Evolutionary conservation across 2,113 vertebrate species (phyloP), one percentile per base, ranked within the genome.

Genomic region (Solea senegalensis): DNA sequence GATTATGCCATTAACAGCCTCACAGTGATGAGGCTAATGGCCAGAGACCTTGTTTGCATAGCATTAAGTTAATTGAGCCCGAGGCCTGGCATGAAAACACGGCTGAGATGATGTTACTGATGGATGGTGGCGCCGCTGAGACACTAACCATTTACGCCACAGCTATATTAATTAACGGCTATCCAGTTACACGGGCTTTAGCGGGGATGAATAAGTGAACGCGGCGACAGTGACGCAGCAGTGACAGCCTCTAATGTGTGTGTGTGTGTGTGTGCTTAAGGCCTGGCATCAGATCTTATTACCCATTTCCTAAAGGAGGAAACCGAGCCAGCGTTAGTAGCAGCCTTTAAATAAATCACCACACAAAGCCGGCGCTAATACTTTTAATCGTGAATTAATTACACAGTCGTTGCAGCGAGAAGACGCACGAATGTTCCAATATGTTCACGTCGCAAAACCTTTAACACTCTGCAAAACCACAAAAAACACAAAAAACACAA

Each of bases 51-150:
- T 93, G 95, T 98, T 97, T 97, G 95, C 96, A 98, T 98, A 94
- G 94, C 95, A 98, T 98, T 98, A 97, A 93, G 94, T 95, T 98
- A 98, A 98, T 98, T 96, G 95, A 95, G 95, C 90, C 87, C 72
- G 93, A 77, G 85, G 89, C 89, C 83, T 88, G 88, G 93, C 88
- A 87, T 83, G 80, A 89, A 92, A 75, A 90, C 86, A 91, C 92
- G 84, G 89, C 91, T 58, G 80, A 92, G 95, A 94, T 95, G 91
- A 93, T 93, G 91, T 97, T 98, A 95, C 96, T 90, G 94, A 95
- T 93, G 93, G 94, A 95, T 86, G 89, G 93, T 91, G 91, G 94
- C 92, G 92, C 95, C 92, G 95, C 93, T 96, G 94, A 0, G 93
- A 90, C 91, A 76, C 93, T 94, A 93, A 93, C 71, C 78, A 91